Base-by-base conservation (phyloP, 2,888 invertebrate genomes). In the Cantharis flavilabris region DNA sequence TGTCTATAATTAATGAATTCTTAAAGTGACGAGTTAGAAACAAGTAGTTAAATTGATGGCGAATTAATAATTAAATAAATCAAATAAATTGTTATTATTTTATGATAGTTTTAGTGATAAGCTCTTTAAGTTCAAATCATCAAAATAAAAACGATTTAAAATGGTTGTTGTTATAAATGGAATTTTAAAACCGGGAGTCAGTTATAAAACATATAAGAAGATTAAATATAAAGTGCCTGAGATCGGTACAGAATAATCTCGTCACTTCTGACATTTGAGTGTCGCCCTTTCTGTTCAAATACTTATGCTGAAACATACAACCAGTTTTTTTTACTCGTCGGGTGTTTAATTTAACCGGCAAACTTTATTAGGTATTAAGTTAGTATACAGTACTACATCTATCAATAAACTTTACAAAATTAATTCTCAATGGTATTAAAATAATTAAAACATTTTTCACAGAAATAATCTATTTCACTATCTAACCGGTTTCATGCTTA, bases 181-280 rank as follows among this genome's bases (percentile, higher is more conserved):
- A 33, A 33, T 70, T 71, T 33, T 69, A 70, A 73, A 73, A 71
- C 70, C 67, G 69, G 76, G 16, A 74, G 75, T 74, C 71, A 67
- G 73, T 70, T 64, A 64, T 64, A 64, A 26, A 23, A 67, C 26
- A 67, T 23, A 67, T 80, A 80, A 80, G 80, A 71, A 78, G 80
- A 78, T 80, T 80, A 80, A 78, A 28, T 78, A 75, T 76, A 75
- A 77, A 78, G 80, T 76, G 76, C 76, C 23, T 70, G 78, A 76
- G 75, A 74, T 67, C 73, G 23, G 72, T 69, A 70, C 72, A 70
- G 75, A 75, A 80, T 80, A 80, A 80, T 80, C 80, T 75, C 78
- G 72, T 80, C 80, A 80, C 80, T 80, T 80, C 74, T 79, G 79
- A 79, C 79, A 63, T 74, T 76, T 78, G 80, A 80, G 73, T 77